Evolutionary conservation across 35 echinoderm and acorn worm genomes (phyloP), one percentile per base, ranked within the genome.

Genomic region (Nesometra sesokonis): DNA sequence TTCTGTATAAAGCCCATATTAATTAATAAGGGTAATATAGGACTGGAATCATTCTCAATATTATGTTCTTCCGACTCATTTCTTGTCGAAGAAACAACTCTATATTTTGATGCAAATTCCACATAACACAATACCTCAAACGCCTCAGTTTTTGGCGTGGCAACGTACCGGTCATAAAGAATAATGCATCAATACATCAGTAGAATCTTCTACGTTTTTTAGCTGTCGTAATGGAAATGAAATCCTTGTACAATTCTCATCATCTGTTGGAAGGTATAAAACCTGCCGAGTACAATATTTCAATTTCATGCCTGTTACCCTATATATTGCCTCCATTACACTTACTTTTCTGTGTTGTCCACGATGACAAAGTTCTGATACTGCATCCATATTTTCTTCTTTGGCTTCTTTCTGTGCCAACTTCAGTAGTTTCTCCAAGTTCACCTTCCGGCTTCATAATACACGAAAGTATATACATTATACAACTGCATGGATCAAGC

Each of bases 291-390:
- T 77, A n/a, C 89, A 46, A 29, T 85, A 19, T 43, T 91, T 91
- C 38, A 91, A 35, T 77, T 86, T 32, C 83, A 91, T 85, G 0
- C 84, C 78, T 86, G 77, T 38, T 17, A 90, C 47, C 36, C 87
- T 52, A 57, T 91, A 91, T 0, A 91, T 80, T 29, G 89, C 93
- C 19, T 91, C 86, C 46, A 91, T 85, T 0, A 89, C 93, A 85
- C 32, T 84, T 17, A 91, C 46, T 78, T 91, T 89, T 37, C 89
- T 52, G 17, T 78, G 38, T 35, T 91, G 90, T 31, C 77, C 93
- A 21, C 81, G 57, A 84, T 87, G 78, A 30, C 81, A 83, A 76
- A 94, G 86, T 85, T 88, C 31, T 2, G 30, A 33, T 46, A 77
- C 37, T 0, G 80, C 46, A 17, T 86, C 46, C 15, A 9, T 0